phyloP scores from a whole-genome alignment of 1,140 invertebrate genomes.

The Choristoneura fumiferana region DNA sequence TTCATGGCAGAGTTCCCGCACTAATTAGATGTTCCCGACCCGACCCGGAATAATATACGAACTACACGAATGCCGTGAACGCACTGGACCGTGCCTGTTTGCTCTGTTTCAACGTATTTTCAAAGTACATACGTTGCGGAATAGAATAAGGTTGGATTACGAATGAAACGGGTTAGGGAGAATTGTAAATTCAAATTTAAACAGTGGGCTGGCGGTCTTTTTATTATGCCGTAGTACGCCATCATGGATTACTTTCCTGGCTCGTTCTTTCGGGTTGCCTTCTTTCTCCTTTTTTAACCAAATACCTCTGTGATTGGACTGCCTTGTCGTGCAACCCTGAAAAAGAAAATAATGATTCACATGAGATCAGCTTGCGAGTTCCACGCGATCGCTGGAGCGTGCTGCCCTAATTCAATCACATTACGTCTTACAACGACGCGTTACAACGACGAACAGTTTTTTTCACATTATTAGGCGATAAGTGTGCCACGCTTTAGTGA shows the following conservation, averaged over 20 bases:
- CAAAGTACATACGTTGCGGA: not conserved
- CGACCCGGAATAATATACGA: constrained; percentile 5
- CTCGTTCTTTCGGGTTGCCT: not conserved
- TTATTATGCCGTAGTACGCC: constrained; percentile 2
- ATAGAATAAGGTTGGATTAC: not conserved
- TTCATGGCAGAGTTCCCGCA: constrained; percentile 2
- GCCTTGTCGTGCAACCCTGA: constrained; percentile 4
- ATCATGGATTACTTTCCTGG: not conserved
- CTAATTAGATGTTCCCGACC: constrained; percentile 5
- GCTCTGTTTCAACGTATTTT: constrained; percentile 11
- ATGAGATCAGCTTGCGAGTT: constrained; percentile 27
- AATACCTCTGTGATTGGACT: not conserved
- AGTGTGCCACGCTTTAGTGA: constrained; percentile 9
- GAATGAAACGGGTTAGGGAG: not conserved
- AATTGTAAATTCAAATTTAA: constrained; percentile 15
- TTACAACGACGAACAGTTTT: constrained; percentile 37
- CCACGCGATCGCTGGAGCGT: constrained; percentile 27
- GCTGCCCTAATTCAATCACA: constrained; percentile 50
- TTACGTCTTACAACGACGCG: constrained; percentile 35
- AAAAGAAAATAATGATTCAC: constrained; percentile 32
- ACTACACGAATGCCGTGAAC: not conserved
- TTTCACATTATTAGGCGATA: constrained; percentile 31
- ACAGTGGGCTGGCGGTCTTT: not conserved
- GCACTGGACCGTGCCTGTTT: constrained; percentile 6
- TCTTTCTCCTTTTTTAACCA: too few species aligned